These are phyloP conservation scores for Gastrophysa polygoni DNA, from an alignment of 2,888 invertebrate species.

Conservation along the genomic window DNA sequence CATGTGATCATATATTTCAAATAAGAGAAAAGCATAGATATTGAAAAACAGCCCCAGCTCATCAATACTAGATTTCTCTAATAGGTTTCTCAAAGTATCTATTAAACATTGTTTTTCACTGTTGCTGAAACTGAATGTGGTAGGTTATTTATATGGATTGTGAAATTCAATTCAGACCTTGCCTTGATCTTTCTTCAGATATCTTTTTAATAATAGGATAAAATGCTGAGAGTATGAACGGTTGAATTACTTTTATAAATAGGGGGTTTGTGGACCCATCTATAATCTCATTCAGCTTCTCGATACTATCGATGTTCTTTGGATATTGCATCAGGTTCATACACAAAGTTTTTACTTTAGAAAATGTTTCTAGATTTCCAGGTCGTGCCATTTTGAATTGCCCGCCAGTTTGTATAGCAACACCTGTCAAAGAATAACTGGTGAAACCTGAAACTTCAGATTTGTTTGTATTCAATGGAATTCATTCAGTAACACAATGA, in stretches of 20 bases:
- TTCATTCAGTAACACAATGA: too few species aligned
- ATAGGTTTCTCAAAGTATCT: slow-evolving; percentile 59
- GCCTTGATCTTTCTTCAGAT: slow-evolving; percentile 40
- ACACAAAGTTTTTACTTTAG: slow-evolving; percentile 35
- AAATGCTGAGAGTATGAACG: slow-evolving; percentile 40
- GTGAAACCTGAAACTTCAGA: neutral
- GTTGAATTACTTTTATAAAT: slow-evolving; percentile 40
- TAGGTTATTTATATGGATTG: neutral
- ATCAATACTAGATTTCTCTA: slow-evolving; percentile 61
- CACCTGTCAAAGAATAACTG: slow-evolving; percentile 15
- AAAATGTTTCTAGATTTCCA: slow-evolving; percentile 34
- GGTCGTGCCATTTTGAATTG: slow-evolving; percentile 28
- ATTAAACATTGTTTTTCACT: slow-evolving; percentile 61
- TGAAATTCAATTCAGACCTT: slow-evolving; percentile 4
- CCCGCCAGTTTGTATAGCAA: slow-evolving; percentile 18
- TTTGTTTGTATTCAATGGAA: slow-evolving; percentile 27
- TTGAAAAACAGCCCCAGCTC: slow-evolving; percentile 63
- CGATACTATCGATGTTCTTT: slow-evolving; percentile 36
- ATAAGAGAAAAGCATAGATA: slow-evolving; percentile 62
- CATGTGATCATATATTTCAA: slow-evolving; percentile 63
- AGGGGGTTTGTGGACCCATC: slow-evolving; percentile 26
- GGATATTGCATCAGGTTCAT: slow-evolving; percentile 38
- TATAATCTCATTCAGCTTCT: slow-evolving; percentile 35
- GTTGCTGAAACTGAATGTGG: slow-evolving; percentile 43
- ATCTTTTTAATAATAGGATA: slow-evolving; percentile 43